Evolutionary conservation across 2,888 invertebrate species (phyloP), one percentile per base, ranked within the genome.

Genomic region (Lasiommata megera): DNA sequence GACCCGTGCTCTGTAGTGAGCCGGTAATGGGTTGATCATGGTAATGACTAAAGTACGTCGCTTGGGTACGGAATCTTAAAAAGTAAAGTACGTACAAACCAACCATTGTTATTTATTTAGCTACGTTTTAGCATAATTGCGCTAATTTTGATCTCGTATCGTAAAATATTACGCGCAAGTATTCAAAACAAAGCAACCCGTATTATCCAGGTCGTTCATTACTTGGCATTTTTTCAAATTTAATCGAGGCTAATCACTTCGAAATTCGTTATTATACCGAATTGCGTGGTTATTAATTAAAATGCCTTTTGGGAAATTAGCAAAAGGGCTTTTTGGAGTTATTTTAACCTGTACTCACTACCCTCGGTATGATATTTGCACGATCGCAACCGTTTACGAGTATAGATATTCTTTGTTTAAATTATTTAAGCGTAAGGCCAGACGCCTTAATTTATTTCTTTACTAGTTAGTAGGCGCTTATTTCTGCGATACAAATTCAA

Each of bases 141-240:
- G 28, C 12, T 14, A 29, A 44, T 44, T 8, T 12, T 28, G 14
- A 29, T 44, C 34, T 3, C 34, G 3, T 31, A 34, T 34, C 12
- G 44, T 44, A 44, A 44, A 44, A 12, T 28, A 44, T 44, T 28
- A 14, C 44, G 28, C 12, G 44, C 44, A 3, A 8, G 12, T 28
- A 29, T 23, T 44, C 28, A 44, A 14, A 44, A 44, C 44, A 44
- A 44, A 44, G 44, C 44, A 28, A 28, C 12, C 18, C n/a, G 28
- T 23, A 44, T 28, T 29, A 44, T 44, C 14, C 44, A 28, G 44
- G 44, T 44, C 44, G 28, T 28, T 9, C 3, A 14, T 28, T 44
- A 29, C 28, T 44, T 28, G 44, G 44, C 28, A 44, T 29, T 44
- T 44, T 43, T 44, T 29, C 28, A 44, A 44, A 44, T 3, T 44